These are phyloP conservation scores for Endomychus coccineus DNA, from an alignment of 2,888 invertebrate species.

Conservation along the genomic window DNA sequence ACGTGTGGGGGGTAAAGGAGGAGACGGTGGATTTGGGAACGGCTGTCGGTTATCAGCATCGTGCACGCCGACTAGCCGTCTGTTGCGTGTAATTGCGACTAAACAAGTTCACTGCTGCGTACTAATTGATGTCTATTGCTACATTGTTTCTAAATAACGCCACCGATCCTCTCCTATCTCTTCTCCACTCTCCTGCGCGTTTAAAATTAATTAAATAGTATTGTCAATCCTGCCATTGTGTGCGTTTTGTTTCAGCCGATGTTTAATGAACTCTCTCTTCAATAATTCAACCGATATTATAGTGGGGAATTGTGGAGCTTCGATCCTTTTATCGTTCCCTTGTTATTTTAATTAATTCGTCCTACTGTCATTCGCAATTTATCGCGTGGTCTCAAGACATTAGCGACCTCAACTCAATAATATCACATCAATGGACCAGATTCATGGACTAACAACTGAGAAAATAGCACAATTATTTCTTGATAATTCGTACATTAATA, in stretches of 20 bases:
- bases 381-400: too few relatives aligned
- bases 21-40: constrained; percentile 14
- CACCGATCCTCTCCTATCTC: constrained; percentile 22
- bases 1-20: constrained; percentile 1
- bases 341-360: constrained; percentile 14
- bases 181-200: constrained; percentile 27
- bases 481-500: too few relatives aligned
- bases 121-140: constrained; percentile 45
- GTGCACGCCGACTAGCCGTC: constrained; percentile 39
- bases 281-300: constrained; percentile 16
- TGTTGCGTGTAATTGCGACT: constrained; percentile 45
- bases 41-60: constrained; percentile 36
- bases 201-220: constrained; percentile 39
- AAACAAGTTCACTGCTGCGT: constrained; percentile 45
- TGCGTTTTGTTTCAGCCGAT: constrained; percentile 24
- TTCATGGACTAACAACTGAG: too few relatives aligned
- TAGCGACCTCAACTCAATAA: too few relatives aligned
- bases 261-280: constrained; percentile 25
- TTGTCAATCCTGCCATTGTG: constrained; percentile 27
- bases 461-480: too few relatives aligned
- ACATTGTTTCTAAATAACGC: constrained; percentile 42
- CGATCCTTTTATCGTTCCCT: constrained; percentile 14
- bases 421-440: too few relatives aligned
- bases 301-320: constrained; percentile 13
- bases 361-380: constrained; percentile 13